phyloP scores from a whole-genome alignment of 2,113 vertebrate genomes.

The Zootoca vivipara region DNA sequence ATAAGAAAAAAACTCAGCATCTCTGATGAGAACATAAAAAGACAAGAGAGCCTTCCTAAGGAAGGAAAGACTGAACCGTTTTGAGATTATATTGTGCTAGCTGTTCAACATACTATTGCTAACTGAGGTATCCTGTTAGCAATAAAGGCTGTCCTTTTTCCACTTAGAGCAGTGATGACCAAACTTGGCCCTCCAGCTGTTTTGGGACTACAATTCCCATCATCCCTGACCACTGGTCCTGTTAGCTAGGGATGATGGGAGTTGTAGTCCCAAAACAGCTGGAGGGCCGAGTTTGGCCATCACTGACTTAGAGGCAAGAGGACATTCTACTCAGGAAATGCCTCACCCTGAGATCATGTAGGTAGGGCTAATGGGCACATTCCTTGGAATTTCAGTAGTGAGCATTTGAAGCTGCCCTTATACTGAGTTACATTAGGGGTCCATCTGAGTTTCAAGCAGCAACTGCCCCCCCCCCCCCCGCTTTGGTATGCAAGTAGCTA shows the following conservation, averaged over 20 bases:
- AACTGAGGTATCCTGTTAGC: background rate
- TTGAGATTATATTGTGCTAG: background rate
- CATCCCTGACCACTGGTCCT: no score
- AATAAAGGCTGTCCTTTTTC: background rate
- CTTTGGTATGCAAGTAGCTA: background rate
- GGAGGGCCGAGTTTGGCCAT: no score
- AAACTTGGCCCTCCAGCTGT: no score
- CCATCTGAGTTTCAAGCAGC: background rate
- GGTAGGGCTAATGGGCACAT: background rate
- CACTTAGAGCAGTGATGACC: no score
- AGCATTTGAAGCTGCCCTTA: background rate
- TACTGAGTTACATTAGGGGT: no score
- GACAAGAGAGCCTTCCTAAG: constrained; percentile 16
- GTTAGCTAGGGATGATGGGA: no score
- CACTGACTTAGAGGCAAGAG: background rate
- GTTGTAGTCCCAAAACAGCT: no score
- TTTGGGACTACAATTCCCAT: no score
- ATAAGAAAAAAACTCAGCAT: constrained; percentile 20
- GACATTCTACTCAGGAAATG: background rate
- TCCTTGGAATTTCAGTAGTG: background rate
- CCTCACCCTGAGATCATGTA: background rate
- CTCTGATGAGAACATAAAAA: background rate
- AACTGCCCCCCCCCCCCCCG: no score
- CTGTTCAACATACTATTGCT: background rate
- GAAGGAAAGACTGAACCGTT: constrained; percentile 19